phyloP scores from a whole-genome alignment of 2,113 vertebrate genomes.

The Caretta caretta region DNA sequence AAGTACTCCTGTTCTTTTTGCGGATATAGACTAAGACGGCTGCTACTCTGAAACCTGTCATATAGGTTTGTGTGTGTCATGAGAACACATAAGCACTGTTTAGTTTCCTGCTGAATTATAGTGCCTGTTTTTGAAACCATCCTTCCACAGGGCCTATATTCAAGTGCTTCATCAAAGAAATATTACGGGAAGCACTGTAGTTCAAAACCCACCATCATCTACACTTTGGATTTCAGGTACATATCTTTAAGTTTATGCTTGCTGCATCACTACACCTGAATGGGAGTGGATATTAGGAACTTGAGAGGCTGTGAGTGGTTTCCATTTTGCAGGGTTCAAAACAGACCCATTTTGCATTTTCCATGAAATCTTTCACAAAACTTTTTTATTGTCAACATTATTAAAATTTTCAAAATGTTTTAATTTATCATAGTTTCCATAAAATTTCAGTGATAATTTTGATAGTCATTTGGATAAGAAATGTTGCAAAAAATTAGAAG shows the following conservation, averaged over 20 bases:
- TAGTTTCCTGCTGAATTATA: background rate
- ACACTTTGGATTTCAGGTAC: background rate
- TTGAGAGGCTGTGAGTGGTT: background rate
- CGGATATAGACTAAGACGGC: no score
- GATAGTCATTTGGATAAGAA: background rate
- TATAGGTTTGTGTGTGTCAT: background rate
- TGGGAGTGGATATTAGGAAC: rapidly evolving
- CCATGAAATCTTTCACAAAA: background rate
- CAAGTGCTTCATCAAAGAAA: constrained; percentile 4
- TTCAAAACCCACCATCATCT: background rate
- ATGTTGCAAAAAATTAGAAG: background rate
- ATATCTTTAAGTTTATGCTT: background rate
- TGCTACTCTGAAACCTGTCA: background rate
- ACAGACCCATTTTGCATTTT: background rate
- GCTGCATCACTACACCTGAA: background rate
- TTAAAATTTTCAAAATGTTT: background rate
- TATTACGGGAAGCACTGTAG: background rate
- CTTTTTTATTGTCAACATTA: background rate
- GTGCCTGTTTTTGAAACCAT: background rate
- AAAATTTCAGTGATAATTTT: background rate
- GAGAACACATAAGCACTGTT: constrained; percentile 20
- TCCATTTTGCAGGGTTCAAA: background rate
- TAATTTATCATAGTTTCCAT: background rate
- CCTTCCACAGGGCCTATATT: constrained; percentile 20
- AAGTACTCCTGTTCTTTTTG: no score